These are phyloP conservation scores for Lanius collurio DNA, from an alignment of 2,113 vertebrate species.

Conservation along the genomic window DNA sequence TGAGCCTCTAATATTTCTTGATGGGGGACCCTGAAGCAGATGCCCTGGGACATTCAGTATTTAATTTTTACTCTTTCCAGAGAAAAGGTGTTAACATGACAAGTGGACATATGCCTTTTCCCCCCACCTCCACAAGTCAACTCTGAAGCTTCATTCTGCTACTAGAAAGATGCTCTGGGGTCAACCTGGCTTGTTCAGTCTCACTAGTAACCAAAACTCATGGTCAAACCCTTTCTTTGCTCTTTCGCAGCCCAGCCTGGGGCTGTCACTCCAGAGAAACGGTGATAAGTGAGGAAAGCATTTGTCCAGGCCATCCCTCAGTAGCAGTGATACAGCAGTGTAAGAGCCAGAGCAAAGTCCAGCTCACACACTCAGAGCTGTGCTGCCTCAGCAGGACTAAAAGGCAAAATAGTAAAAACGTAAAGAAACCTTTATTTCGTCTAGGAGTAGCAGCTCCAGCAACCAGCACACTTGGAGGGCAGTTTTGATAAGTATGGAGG, in stretches of 20 bases:
- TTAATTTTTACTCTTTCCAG: background rate
- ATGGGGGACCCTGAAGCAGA: background rate
- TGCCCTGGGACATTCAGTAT: background rate
- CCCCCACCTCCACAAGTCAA: background rate
- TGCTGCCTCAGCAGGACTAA: background rate
- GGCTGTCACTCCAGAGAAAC: background rate
- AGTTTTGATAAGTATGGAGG: background rate
- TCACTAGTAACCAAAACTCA: background rate
- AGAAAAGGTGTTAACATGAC: background rate
- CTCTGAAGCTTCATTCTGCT: background rate
- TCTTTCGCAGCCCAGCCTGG: background rate
- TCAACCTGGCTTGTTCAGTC: background rate
- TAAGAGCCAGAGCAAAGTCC: background rate
- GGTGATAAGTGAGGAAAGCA: background rate
- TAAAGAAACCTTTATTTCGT: background rate
- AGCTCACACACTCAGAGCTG: background rate
- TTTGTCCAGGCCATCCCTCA: background rate
- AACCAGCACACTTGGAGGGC: background rate
- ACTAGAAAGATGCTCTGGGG: background rate
- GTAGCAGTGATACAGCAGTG: background rate
- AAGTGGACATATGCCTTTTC: accelerated
- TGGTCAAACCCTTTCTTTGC: background rate
- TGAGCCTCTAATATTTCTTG: background rate
- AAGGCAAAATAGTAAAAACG: background rate
- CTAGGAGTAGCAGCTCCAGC: background rate